Percentiles rank a stretch among this genome's conserved stretches.
These are phyloP conservation scores for Hypothenemus hampei DNA, from an alignment of 1,140 invertebrate species.

Conservation along the genomic window DNA sequence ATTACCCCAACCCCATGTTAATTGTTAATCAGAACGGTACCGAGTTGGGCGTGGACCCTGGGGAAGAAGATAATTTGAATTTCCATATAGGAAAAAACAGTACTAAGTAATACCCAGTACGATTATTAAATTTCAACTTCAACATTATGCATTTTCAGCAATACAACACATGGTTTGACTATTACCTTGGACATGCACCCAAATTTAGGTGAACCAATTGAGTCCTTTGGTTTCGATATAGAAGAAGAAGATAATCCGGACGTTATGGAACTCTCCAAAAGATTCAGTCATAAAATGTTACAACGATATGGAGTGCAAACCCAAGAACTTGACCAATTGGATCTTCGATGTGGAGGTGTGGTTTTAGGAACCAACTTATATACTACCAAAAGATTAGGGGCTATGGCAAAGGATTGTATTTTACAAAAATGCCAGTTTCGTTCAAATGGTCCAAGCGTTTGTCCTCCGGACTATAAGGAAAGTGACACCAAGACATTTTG, in stretches of 20 bases:
- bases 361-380: slow-evolving; percentile 56
- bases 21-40: slow-evolving; percentile 17
- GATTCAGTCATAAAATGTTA: slow-evolving; percentile 59
- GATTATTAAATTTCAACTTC: background rate
- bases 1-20: slow-evolving; percentile 6
- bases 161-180: background rate
- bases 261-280: slow-evolving; percentile 61
- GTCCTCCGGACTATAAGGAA: slow-evolving; percentile 67
- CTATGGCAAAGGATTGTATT: slow-evolving; percentile 52
- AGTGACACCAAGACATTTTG: slow-evolving; percentile 71
- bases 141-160: background rate
- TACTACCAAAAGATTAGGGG: slow-evolving; percentile 50
- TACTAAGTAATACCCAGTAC: slow-evolving; percentile 29
- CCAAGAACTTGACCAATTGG: slow-evolving; percentile 62
- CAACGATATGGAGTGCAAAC: slow-evolving; percentile 60
- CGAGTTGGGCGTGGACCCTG: slow-evolving; percentile 32
- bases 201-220: slow-evolving; percentile 61
- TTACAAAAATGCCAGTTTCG: slow-evolving; percentile 63
- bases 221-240: slow-evolving; percentile 66
- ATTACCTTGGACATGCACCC: slow-evolving; percentile 60
- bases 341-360: slow-evolving; percentile 64
- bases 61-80: slow-evolving; percentile 50
- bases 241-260: slow-evolving; percentile 60
- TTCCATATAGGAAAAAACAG: slow-evolving; percentile 51
- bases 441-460: slow-evolving; percentile 65